These are phyloP conservation scores for Eretmocerus hayati DNA, from an alignment of 2,888 invertebrate species.

Conservation along the genomic window DNA sequence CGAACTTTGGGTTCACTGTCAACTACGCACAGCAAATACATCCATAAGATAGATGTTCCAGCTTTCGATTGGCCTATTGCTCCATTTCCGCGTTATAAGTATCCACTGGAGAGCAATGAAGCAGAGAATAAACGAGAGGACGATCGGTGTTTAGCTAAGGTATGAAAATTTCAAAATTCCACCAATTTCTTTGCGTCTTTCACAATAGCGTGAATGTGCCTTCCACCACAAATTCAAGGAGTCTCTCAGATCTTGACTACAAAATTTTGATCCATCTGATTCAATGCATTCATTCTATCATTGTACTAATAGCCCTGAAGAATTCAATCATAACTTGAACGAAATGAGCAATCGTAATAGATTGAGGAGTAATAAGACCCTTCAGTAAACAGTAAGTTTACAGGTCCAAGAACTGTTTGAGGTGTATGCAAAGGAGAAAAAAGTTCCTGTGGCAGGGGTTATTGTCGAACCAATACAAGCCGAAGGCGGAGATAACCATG, in stretches of 20 bases:
- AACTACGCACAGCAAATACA: slow-evolving; percentile 89
- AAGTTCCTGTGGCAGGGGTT: slow-evolving; percentile 79
- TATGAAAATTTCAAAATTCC: too few species aligned
- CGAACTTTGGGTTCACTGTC: slow-evolving; percentile 80
- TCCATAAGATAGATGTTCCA: slow-evolving; percentile 92
- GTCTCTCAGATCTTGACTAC: too few species aligned
- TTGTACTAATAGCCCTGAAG: too few species aligned
- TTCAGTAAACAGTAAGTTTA: too few species aligned
- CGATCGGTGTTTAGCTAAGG: slow-evolving; percentile 52
- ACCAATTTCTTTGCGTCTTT: too few species aligned
- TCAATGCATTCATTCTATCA: too few species aligned
- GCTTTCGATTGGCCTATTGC: slow-evolving; percentile 95
- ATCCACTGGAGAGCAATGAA: slow-evolving; percentile 76
- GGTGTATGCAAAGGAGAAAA: slow-evolving; percentile 58
- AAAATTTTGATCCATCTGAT: too few species aligned
- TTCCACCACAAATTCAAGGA: too few species aligned
- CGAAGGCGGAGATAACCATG: slow-evolving; percentile 95
- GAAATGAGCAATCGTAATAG: too few species aligned
- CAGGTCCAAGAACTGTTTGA: slow-evolving; percentile 69
- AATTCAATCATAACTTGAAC: too few species aligned
- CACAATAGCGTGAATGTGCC: too few species aligned
- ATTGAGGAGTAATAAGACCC: too few species aligned
- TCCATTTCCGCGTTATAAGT: slow-evolving; percentile 83
- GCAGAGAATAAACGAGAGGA: slow-evolving; percentile 80
- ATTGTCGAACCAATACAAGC: slow-evolving; percentile 94